Evolutionary conservation across 2,797 vertebrate species (phyloP).

Genomic region (Trachops cirrhosus): DNA sequence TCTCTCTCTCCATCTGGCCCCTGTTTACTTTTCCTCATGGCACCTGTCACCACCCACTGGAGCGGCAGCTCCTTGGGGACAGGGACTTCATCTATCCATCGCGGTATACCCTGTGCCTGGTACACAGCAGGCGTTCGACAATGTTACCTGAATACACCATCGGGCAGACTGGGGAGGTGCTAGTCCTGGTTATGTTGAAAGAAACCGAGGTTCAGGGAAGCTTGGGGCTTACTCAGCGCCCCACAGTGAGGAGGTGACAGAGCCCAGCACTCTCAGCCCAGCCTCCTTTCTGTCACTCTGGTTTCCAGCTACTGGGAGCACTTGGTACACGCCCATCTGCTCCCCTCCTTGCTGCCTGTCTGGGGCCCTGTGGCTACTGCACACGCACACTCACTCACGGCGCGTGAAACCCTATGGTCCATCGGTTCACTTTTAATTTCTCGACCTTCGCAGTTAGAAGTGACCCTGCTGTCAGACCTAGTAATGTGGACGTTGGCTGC

Average conservation of each 20-base stretch:
- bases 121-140: neutral
- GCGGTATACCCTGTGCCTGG: fast-evolving
- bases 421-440: neutral
- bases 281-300: neutral
- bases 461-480: neutral
- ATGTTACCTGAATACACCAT: neutral
- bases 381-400: no score
- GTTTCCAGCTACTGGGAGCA: neutral
- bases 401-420: neutral
- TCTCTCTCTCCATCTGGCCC: neutral
- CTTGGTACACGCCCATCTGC: neutral
- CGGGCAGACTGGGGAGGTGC: no score
- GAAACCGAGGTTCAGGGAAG: neutral
- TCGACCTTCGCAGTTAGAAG: neutral
- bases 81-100: neutral
- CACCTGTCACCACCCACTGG: neutral
- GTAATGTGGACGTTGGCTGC: no score
- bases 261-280: no score
- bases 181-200: fast-evolving
- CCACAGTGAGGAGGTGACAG: neutral
- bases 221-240: neutral
- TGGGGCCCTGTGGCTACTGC: neutral
- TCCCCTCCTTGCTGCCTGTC: fast-evolving
- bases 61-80: neutral
- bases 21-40: neutral